Evolutionary conservation across 2,113 vertebrate species (phyloP).

Genomic region (Equus przewalskii): DNA sequence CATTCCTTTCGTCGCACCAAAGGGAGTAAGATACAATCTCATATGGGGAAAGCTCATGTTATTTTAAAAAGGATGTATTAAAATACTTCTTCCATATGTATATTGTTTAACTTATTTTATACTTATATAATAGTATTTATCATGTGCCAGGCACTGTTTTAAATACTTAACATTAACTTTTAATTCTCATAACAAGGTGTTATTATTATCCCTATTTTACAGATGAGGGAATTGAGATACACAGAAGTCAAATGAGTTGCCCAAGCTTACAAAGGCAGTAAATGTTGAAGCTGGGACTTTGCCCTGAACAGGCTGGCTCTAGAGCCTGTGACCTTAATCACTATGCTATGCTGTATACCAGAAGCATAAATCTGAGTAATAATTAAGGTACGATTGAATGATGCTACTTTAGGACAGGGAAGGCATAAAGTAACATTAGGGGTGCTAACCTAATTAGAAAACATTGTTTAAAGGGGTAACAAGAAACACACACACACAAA

Average conservation of each 20-base stretch:
- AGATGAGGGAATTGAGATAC: neutral
- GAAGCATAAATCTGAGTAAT: conserved; percentile 12
- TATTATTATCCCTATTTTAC: neutral
- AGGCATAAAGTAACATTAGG: neutral
- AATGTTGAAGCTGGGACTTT: conserved; percentile 9
- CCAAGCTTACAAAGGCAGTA: neutral
- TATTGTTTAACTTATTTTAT: conserved; percentile 12
- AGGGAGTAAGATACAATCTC: neutral
- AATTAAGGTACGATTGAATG: conserved; percentile 49
- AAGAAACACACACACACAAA: neutral
- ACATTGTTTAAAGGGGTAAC: neutral
- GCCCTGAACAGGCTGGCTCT: neutral
- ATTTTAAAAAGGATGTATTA: conserved; percentile 38
- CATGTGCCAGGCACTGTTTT: neutral
- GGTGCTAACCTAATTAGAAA: neutral
- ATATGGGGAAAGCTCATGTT: neutral
- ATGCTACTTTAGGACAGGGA: conserved; percentile 4
- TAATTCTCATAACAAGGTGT: neutral
- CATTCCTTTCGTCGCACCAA: conserved; percentile 38
- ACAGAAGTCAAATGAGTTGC: conserved; percentile 5
- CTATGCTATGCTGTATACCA: neutral
- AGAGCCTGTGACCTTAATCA: neutral
- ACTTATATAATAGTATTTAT: neutral
- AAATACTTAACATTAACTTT: neutral
- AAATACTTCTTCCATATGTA: neutral